Evolutionary conservation across 2,113 vertebrate species (phyloP), one percentile per base, ranked within the genome.

Genomic region (Chrysemys picta): DNA sequence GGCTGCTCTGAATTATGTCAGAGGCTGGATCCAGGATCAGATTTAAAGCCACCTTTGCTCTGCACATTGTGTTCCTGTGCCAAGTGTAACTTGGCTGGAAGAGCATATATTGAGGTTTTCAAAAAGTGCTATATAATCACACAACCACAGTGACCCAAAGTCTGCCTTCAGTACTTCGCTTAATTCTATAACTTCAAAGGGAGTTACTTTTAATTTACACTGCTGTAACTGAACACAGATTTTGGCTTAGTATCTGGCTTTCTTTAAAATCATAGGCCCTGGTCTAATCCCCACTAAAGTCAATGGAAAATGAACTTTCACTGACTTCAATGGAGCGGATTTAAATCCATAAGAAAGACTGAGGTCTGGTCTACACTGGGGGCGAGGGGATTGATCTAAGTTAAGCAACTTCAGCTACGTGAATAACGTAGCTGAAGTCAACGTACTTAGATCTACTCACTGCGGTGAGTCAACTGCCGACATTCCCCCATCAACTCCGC

Each of bases 291-390:
- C 93, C 89, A 92, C 94, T 95, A 89, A 88, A 91, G 54, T 27
- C 85, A 84, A 95, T 91, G 92, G 95, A 96, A 96, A 97, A 95
- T 90, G 75, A 84, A 29, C 24, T 78, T 95, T 80, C 17, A 80
- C 49, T 95, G 92, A 92, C 95, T 97, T 95, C 69, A 11, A 57
- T 95, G 89, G 93, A 79, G 89, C 50, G 59, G 24, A 75, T 93
- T 85, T 79, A 31, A 96, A 47, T 24, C 65, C 85, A 93, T 92
- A 95, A 93, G 83, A 87, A 93, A 96, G 94, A 95, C 84, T 88
- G 0, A 93, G 4, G 50, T 50, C 50, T 50, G 50, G 50, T 14
- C 50, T 50, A 50, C 50, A 50, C 13, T 50, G 50, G 50, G 13
- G 13, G 13, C 13, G 50, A 14, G 50, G 14, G 50, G 13, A 50